A percentile compares a stretch with the other conserved stretches of the same genome.
Conservation (phyloP, 2,888 invertebrate genomes). For the Hedya salicella region DNA sequence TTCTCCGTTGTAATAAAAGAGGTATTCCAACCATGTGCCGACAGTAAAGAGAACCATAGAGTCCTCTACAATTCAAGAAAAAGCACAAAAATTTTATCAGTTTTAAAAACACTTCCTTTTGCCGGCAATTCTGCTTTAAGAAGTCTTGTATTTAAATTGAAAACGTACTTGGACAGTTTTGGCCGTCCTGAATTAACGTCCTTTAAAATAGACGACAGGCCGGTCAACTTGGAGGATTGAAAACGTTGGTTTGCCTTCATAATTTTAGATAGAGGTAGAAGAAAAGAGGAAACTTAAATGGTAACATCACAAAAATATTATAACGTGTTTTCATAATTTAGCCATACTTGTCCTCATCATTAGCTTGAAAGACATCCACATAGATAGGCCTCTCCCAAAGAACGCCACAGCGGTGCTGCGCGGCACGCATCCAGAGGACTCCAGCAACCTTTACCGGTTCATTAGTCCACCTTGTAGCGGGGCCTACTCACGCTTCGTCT, state of each 20-base stretch:
- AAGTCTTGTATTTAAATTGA: slow-evolving; percentile 39
- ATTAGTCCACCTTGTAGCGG: too few species aligned
- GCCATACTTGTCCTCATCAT: too few species aligned
- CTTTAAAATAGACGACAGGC: slow-evolving; percentile 9
- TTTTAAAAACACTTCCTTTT: slow-evolving; percentile 4
- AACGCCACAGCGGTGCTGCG: too few species aligned
- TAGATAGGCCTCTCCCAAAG: too few species aligned
- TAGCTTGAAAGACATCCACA: too few species aligned
- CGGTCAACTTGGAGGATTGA: slow-evolving; percentile 4
- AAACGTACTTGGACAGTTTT: slow-evolving; percentile 29
- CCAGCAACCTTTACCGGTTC: too few species aligned
- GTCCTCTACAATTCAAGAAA: slow-evolving; percentile 1
- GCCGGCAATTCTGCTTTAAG: slow-evolving; percentile 13
- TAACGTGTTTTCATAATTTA: too few species aligned
- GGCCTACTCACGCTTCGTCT: too few species aligned
- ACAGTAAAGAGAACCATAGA: slow-evolving; percentile 17
- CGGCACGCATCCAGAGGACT: too few species aligned
- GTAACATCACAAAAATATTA: too few species aligned
- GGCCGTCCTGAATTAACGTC: slow-evolving; percentile 5
- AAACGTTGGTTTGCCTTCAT: not conserved
- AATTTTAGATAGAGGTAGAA: too few species aligned
- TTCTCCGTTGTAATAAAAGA: slow-evolving; percentile 27
- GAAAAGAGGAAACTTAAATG: too few species aligned
- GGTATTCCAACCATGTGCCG: slow-evolving; percentile 23
- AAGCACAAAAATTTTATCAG: not conserved